Percentiles rank a stretch among this genome's conserved stretches.
These are phyloP conservation scores for Trachymyrmex cornetzi DNA, from an alignment of 1,140 invertebrate species.

Conservation along the genomic window DNA sequence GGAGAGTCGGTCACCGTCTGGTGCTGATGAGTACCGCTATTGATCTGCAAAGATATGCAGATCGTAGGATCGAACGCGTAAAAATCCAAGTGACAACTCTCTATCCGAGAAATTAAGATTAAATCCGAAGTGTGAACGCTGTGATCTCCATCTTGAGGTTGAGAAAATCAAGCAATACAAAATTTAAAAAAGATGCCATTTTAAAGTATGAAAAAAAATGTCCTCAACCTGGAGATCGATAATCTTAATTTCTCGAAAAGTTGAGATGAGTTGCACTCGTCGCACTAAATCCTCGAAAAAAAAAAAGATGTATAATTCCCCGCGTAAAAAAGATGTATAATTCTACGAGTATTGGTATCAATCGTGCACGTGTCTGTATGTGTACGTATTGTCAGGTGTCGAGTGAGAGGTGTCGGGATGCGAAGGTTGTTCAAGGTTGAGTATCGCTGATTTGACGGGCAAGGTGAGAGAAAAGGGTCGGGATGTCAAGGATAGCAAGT, in stretches of 20 bases:
- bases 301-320: neutral
- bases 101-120: slow-evolving; percentile 8
- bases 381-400: neutral
- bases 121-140: neutral
- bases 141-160: neutral
- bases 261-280: neutral
- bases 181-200: neutral
- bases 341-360: neutral
- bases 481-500: slow-evolving; percentile 38
- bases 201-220: neutral
- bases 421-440: slow-evolving; percentile 28
- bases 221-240: neutral
- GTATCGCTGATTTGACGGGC: slow-evolving; percentile 20
- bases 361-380: slow-evolving; percentile 17
- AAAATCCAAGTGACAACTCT: neutral
- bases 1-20: slow-evolving; percentile 90
- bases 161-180: neutral
- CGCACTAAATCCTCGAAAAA: neutral
- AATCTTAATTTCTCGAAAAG: slow-evolving; percentile 21
- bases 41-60: slow-evolving; percentile 86
- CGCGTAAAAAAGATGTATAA: neutral
- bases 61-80: slow-evolving; percentile 24
- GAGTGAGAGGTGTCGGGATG: neutral
- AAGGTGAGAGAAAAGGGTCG: slow-evolving; percentile 35
- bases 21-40: slow-evolving; percentile 87